Percentiles rank a stretch among this genome's conserved stretches.
Evolutionary conservation across 2,888 invertebrate genomes (phyloP).

Genomic region (Cotesia congregata): DNA sequence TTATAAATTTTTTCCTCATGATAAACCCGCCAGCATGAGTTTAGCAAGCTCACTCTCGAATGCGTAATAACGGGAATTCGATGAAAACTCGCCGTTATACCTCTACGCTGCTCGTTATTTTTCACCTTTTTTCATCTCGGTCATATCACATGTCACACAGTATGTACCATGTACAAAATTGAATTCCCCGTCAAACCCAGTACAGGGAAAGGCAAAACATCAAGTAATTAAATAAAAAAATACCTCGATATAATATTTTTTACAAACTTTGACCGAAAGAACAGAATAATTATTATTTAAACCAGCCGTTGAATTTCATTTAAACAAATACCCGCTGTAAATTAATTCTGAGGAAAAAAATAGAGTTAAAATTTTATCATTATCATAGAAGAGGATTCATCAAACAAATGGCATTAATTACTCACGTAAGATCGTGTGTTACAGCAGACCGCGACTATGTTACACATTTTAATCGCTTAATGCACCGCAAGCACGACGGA

Average conservation of each 20-base stretch:
- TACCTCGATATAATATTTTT: not conserved
- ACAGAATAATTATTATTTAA: not conserved
- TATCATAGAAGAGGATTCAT: not conserved
- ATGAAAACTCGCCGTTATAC: conserved; percentile 3
- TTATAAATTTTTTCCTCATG: conserved; percentile 8
- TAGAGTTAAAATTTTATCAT: not conserved
- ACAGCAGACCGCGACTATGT: conserved; percentile 10
- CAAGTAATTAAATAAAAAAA: conserved; percentile 13
- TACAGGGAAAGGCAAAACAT: not conserved
- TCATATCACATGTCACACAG: conserved; percentile 27
- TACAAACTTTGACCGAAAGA: not conserved
- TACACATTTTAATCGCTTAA: conserved; percentile 38
- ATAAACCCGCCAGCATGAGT: conserved; percentile 13
- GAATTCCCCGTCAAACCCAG: not conserved
- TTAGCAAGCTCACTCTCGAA: not conserved
- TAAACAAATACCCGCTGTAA: not conserved
- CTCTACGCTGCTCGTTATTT: not conserved
- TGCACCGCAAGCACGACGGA: conserved; percentile 33
- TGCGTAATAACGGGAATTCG: conserved; percentile 25
- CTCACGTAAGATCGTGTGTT: conserved; percentile 6
- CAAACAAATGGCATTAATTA: not conserved
- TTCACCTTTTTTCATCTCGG: not conserved
- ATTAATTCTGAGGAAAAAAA: not conserved
- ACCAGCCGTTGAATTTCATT: not conserved
- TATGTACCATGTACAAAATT: conserved; percentile 17